phyloP scores from a whole-genome alignment of 35 echinoderm and acorn worm species.

The Nesometra sesokonis region DNA sequence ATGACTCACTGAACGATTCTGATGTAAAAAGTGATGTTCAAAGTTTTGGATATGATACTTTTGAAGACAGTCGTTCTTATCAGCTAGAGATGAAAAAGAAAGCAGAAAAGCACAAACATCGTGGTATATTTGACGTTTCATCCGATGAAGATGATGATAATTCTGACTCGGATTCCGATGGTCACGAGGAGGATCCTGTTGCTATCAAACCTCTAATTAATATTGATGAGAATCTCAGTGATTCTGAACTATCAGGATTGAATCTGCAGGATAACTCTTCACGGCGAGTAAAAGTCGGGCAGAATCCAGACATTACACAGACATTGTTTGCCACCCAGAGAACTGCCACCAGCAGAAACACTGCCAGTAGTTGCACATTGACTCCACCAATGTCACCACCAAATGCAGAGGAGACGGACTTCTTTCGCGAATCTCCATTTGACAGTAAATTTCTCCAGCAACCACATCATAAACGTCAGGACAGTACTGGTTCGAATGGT shows the following conservation, averaged over 20 bases:
- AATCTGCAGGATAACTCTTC: constrained; percentile 69
- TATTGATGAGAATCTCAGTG: constrained; percentile 53
- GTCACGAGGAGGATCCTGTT: constrained; percentile 37
- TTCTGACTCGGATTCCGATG: constrained; percentile 44
- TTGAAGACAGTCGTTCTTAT: constrained; percentile 53
- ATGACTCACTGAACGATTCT: neutral
- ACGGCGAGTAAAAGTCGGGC: constrained; percentile 34
- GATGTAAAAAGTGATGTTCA: neutral
- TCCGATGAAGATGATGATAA: constrained; percentile 62
- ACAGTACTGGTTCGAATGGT: constrained; percentile 69
- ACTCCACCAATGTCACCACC: constrained; percentile 95
- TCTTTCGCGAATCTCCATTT: constrained; percentile 67
- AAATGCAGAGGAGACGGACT: constrained; percentile 47
- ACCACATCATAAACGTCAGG: constrained; percentile 29
- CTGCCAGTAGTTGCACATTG: constrained; percentile 64
- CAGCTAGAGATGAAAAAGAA: constrained; percentile 28
- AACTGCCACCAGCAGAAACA: constrained; percentile 18
- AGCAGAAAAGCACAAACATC: constrained; percentile 70
- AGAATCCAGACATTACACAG: neutral
- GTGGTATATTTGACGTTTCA: constrained; percentile 55
- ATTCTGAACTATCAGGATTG: constrained; percentile 72
- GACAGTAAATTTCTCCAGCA: constrained; percentile 34
- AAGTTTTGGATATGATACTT: constrained; percentile 52
- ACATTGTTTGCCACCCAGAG: constrained; percentile 1
- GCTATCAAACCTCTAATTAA: constrained; percentile 29